Base-by-base conservation (phyloP, 2,888 invertebrate species). In the Drosophila paranaensis region DNA sequence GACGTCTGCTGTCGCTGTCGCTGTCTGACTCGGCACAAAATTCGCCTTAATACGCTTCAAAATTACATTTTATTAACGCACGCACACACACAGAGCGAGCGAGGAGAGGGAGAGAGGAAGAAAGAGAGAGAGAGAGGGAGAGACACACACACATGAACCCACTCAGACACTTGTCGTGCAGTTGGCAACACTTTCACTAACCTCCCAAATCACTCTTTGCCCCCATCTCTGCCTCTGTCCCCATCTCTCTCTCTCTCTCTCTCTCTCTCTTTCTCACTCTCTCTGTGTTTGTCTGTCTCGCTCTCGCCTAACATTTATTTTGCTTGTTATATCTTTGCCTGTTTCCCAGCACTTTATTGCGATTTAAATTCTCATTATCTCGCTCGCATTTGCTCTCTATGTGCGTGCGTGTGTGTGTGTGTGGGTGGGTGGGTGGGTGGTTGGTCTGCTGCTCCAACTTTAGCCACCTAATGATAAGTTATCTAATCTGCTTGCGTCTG, bases 41-140 rank as follows among this genome's bases (percentile, higher is more conserved):
- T 77, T 68, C 63, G 77, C 81, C 83, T 75, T 79, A 81, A 82
- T 81, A 74, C 77, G 80, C 68, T 82, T 74, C 83, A 85, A 81
- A 83, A 85, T 82, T 82, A 82, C 79, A 82, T 83, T 83, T 83
- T 86, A 83, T 82, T 77, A 81, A 79, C 82, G 83, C 82, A 81
- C 73, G 70, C 86, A 85, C 70, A 70, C 74, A 75, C 64, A 67
- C 9, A 56, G 50, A 67, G 37, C 51, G 2, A 25, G 0, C 14
- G 2, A 14, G 3, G 2, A 25, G 0, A 45, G 1, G 8, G 3
- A 25, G 6, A 45, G 13, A 57, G 53, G 64, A 35, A 43, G 20
- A 16, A 10, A 13, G 13, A 6, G 13, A 45, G 13, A 14, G 5
- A 14, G 8, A 8, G 13, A 13, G 43, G 9, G 14, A 14, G 42